Evolutionary conservation across 1,140 invertebrate species (phyloP).

Genomic region (Calycopis cecrops): DNA sequence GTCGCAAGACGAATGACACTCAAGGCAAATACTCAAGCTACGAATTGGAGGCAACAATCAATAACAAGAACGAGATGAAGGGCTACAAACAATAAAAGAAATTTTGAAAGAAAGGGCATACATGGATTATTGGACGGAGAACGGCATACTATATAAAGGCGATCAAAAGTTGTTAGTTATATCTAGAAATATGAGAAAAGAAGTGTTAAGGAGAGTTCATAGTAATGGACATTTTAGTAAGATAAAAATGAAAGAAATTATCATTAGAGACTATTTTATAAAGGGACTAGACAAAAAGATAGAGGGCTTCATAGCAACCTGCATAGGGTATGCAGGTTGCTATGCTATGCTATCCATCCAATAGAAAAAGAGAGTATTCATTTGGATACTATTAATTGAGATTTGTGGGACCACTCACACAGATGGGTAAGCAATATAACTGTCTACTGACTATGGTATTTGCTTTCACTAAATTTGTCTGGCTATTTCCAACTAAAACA

Average conservation of each 20-base stretch:
- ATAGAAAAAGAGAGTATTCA: too few relatives aligned
- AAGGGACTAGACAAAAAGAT: too few relatives aligned
- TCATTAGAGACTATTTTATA: conserved; percentile 50
- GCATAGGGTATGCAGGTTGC: conserved; percentile 52
- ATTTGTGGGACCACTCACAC: conserved; percentile 51
- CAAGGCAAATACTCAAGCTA: too few relatives aligned
- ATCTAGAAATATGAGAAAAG: conserved; percentile 31
- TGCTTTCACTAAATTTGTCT: conserved; percentile 57
- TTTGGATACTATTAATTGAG: conserved; percentile 46
- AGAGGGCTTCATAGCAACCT: conserved; percentile 42
- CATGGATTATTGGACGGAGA: too few relatives aligned
- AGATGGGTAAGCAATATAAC: conserved; percentile 53
- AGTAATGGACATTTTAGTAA: conserved; percentile 41
- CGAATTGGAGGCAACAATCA: too few relatives aligned
- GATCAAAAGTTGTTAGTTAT: conserved; percentile 22
- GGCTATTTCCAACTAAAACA: conserved; percentile 43
- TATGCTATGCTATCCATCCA: conserved; percentile 43
- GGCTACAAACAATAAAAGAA: conserved; percentile 32
- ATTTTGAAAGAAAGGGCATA: too few relatives aligned
- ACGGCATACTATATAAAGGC: conserved; percentile 25
- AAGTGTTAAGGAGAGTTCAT: conserved; percentile 37
- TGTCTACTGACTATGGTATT: conserved; percentile 53
- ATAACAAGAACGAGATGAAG: conserved; percentile 30
- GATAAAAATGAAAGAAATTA: conserved; percentile 41
- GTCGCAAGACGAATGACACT: too few relatives aligned